These are phyloP conservation scores for Zosterops japonicus DNA, from an alignment of 2,113 vertebrate genomes.

Conservation along the genomic window DNA sequence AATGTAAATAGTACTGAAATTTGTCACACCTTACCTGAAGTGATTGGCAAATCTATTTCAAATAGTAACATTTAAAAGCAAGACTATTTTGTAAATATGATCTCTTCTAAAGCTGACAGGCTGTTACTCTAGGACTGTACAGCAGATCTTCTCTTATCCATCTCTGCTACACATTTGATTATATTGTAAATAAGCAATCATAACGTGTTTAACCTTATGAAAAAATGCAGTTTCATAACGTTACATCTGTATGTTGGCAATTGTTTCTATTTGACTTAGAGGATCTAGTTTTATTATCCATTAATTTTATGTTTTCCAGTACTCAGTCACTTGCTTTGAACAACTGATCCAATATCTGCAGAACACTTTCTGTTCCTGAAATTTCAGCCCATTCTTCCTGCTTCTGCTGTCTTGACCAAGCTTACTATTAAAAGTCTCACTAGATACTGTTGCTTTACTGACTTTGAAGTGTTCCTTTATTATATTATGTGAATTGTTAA, in stretches of 20 bases:
- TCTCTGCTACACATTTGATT: neutral
- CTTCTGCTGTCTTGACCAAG: conserved; percentile 3
- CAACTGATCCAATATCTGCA: neutral
- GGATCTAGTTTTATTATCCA: neutral
- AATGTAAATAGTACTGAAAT: neutral
- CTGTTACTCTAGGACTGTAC: neutral
- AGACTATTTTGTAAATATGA: neutral
- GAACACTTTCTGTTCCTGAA: conserved; percentile 13
- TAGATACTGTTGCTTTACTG: neutral
- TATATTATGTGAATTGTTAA: neutral
- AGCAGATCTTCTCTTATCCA: neutral
- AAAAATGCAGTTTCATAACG: neutral
- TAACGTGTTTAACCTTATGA: neutral
- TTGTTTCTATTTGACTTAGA: neutral
- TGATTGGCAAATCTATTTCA: neutral
- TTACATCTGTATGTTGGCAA: neutral
- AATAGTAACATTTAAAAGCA: neutral
- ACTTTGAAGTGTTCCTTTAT: neutral
- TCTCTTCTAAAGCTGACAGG: neutral
- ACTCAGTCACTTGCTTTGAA: neutral
- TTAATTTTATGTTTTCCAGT: conserved; percentile 27
- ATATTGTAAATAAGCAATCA: neutral
- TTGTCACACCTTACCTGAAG: conserved; percentile 22
- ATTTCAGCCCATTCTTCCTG: conserved; percentile 41
- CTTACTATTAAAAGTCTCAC: neutral